Evolutionary conservation across 2,113 vertebrate genomes (phyloP), one percentile per base, ranked within the genome.

Genomic region (Sardina pilchardus): DNA sequence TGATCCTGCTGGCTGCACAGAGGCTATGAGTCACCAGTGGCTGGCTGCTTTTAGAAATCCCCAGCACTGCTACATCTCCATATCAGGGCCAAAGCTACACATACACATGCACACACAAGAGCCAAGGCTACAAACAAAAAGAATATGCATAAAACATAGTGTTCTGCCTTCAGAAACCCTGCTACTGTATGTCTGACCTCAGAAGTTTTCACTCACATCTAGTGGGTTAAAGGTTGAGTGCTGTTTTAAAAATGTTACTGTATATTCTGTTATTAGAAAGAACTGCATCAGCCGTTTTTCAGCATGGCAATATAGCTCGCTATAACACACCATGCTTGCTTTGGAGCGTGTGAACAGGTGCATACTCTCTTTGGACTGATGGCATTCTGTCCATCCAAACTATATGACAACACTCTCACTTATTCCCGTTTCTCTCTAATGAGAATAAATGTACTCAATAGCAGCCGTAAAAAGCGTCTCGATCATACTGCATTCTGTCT

Each of bases 31-130:
- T 93, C 91, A 90, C 85, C 12, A 47, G 85, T 86, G 87, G 87
- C 85, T 81, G 71, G 89, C 90, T 92, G 85, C 88, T 91, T 93
- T 92, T 92, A 93, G 89, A 92, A 24, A 63, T 87, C 50, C 84
- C 86, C 84, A 84, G 59, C 84, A 83, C 81, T 80, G 86, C 53
- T 89, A 81, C 39, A 6, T 78, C 84, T 91, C 90, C 88, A 90
- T 92, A 91, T 90, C 50, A 81, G 91, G 91, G 84, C 53, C 86
- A 86, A 47, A 12, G 75, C 83, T 36, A 47, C 42, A 53, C 83
- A 56, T 78, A 82, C 47, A 85, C 85, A 47, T 16, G 24, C 81
- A 43, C 44, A 50, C 86, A 75, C 42, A 81, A 67, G 43, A 43
- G 42, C 24, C n/a, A 43, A 63, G 82, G 34, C 53, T 21, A 14